A percentile compares a stretch with the other conserved stretches of the same genome.
Conservation (phyloP, 2,797 vertebrate genomes). For the Schizothorax lantsangensis region DNA sequence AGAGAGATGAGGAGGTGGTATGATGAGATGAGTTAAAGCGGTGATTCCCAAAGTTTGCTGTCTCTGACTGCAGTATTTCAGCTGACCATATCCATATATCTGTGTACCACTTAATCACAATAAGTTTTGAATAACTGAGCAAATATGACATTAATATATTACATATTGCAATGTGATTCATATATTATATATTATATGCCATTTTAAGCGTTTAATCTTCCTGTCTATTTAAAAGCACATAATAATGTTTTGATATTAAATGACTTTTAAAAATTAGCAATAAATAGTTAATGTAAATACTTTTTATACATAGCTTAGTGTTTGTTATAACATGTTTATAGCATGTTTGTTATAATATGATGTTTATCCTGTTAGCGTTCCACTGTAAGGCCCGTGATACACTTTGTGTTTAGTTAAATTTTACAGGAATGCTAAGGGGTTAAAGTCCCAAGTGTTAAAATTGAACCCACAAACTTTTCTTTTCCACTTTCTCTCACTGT, state of each 20-base stretch:
- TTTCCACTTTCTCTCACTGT: neutral
- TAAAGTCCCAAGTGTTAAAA: neutral
- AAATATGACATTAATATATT: no score
- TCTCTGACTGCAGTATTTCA: neutral
- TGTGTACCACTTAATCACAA: neutral
- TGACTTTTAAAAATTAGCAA: neutral
- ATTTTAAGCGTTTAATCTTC: neutral
- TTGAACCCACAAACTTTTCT: neutral
- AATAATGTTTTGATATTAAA: neutral
- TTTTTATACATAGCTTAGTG: neutral
- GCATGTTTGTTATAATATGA: neutral
- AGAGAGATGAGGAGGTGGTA: neutral
- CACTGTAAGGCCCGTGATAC: no score
- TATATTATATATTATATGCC: neutral
- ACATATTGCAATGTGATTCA: neutral
- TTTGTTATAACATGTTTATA: neutral
- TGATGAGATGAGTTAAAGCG: slow-evolving; percentile 19
- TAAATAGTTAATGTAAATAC: neutral
- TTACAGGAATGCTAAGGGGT: no score
- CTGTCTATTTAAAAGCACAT: neutral
- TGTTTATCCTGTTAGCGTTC: neutral
- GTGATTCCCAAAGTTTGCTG: neutral
- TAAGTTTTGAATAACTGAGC: neutral
- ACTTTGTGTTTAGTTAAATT: no score
- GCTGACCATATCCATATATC: neutral